Evolutionary conservation across 2,113 vertebrate species (phyloP).

Genomic region (Apteryx mantelli): DNA sequence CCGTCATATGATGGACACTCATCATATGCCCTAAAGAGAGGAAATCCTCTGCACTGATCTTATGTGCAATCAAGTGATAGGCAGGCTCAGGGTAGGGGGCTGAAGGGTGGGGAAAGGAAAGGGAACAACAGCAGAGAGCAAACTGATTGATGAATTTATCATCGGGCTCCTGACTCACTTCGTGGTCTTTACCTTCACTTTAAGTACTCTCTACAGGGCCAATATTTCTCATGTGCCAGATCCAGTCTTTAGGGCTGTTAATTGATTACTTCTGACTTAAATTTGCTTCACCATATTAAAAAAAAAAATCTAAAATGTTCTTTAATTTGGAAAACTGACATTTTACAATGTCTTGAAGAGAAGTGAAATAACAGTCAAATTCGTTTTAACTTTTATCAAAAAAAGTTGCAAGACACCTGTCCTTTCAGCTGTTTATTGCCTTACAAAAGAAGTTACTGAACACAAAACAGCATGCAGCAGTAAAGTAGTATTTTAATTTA

Average conservation of each 20-base stretch:
- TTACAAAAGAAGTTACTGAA: background rate
- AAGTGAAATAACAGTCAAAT: background rate
- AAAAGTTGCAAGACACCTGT: background rate
- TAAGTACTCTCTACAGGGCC: background rate
- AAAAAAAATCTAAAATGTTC: background rate
- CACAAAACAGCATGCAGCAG: background rate
- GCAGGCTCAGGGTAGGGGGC: background rate
- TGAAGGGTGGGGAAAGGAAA: background rate
- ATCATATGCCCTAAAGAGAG: background rate
- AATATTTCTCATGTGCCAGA: background rate
- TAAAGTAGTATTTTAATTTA: background rate
- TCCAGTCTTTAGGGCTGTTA: background rate
- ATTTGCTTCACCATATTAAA: background rate
- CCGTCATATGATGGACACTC: background rate
- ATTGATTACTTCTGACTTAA: background rate
- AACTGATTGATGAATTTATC: background rate
- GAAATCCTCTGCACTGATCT: background rate
- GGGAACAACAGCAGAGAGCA: background rate
- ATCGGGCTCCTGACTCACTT: background rate
- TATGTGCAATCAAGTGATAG: background rate
- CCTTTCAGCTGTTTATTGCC: background rate
- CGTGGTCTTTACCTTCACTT: background rate
- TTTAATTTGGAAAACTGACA: background rate
- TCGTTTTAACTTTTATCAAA: background rate
- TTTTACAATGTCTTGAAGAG: background rate